Percentiles rank a stretch among this genome's conserved stretches.
Conservation (phyloP, 2,797 vertebrate genomes). For the Micrastur ruficollis region DNA sequence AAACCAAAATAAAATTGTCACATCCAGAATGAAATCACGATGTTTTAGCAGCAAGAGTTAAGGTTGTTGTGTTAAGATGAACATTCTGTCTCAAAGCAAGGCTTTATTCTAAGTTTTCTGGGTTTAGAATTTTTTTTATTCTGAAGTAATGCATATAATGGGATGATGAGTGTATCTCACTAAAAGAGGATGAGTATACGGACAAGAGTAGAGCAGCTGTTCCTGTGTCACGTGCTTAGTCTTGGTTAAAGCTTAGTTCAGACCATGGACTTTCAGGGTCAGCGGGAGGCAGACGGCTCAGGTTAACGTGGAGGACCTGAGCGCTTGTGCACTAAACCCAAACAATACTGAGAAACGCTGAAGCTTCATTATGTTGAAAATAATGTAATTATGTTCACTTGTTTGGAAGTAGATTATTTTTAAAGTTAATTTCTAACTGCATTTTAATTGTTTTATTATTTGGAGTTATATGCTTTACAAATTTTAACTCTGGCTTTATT, state of each 20-base stretch:
- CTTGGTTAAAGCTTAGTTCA: neutral
- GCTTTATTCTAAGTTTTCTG: neutral
- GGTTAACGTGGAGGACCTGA: neutral
- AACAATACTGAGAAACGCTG: neutral
- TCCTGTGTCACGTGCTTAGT: neutral
- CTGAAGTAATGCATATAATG: rapidly evolving
- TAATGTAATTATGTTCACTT: neutral
- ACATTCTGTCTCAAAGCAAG: neutral
- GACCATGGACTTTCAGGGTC: neutral
- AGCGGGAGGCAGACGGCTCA: neutral
- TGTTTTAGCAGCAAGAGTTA: rapidly evolving
- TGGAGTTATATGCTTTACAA: neutral
- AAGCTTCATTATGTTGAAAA: neutral
- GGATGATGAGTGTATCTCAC: neutral
- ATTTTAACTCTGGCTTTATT: neutral
- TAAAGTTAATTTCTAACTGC: neutral
- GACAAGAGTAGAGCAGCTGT: neutral
- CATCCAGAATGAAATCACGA: rapidly evolving
- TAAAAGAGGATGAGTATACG: neutral
- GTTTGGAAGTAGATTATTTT: neutral
- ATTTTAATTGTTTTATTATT: neutral
- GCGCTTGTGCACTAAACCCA: neutral
- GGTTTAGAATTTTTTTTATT: neutral
- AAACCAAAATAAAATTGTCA: neutral
- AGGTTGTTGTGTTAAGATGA: rapidly evolving